Evolutionary conservation across 2,888 invertebrate species (phyloP).

Genomic region (Diogma glabrata): DNA sequence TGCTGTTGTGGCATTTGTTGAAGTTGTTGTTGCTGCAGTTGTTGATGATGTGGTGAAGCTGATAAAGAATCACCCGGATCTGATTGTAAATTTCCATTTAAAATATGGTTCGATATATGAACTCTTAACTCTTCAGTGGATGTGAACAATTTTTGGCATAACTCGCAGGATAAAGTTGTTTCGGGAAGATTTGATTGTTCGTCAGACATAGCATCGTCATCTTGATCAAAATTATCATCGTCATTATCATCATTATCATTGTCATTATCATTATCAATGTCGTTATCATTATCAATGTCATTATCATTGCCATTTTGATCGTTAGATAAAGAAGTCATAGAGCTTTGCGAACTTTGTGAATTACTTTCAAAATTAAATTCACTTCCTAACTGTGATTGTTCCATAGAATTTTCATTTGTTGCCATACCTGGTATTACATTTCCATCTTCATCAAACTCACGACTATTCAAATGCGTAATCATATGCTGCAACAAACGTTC

Average conservation of each 20-base stretch:
- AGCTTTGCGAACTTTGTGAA: conserved; percentile 22
- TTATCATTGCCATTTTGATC: conserved; percentile 15
- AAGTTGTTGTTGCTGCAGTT: too few species aligned
- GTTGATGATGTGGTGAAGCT: too few species aligned
- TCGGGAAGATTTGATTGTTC: conserved; percentile 24
- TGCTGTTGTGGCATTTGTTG: too few species aligned
- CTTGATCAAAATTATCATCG: not conserved
- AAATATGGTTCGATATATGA: conserved; percentile 36
- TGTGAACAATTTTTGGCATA: conserved; percentile 35
- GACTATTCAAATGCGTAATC: conserved; percentile 33
- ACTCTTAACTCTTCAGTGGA: conserved; percentile 32
- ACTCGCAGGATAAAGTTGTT: conserved; percentile 32
- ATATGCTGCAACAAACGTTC: conserved; percentile 36
- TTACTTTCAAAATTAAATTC: conserved; percentile 18
- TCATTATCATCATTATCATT: conserved; percentile 15
- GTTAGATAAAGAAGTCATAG: conserved; percentile 16
- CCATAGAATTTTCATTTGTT: conserved; percentile 6
- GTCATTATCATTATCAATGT: conserved; percentile 12
- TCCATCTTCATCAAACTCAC: conserved; percentile 13
- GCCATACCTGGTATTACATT: conserved; percentile 16
- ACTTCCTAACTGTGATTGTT: conserved; percentile 15
- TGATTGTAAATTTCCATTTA: conserved; percentile 29
- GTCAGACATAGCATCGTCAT: not conserved
- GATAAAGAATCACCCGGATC: not conserved
- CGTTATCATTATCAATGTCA: conserved; percentile 14